These are phyloP conservation scores for Papilio aristodemus DNA, from an alignment of 1,140 invertebrate genomes.

Conservation along the genomic window DNA sequence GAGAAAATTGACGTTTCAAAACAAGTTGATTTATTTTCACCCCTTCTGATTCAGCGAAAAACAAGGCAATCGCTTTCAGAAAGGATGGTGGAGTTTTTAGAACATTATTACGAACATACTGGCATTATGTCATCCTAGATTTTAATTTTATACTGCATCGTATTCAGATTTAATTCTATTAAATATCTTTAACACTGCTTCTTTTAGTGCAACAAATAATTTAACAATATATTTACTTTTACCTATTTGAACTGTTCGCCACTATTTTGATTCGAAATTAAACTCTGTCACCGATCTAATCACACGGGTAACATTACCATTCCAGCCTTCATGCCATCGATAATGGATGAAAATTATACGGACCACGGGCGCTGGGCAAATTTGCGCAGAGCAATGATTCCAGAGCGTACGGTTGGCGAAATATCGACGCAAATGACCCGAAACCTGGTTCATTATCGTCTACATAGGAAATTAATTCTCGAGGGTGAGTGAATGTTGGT, in stretches of 20 bases:
- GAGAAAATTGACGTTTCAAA: conserved; percentile 34
- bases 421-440: conserved; percentile 62
- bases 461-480: conserved; percentile 64
- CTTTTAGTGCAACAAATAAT: too few relatives aligned
- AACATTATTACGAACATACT: neutral
- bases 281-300: neutral
- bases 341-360: conserved; percentile 28
- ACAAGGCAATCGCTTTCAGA: conserved; percentile 28
- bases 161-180: too few relatives aligned
- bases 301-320: conserved; percentile 4
- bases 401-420: conserved; percentile 45
- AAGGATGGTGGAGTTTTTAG: neutral
- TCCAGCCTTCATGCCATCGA: neutral
- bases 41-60: conserved; percentile 43
- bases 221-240: neutral
- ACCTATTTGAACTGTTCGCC: neutral
- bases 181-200: too few relatives aligned
- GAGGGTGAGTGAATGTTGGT: conserved; percentile 47
- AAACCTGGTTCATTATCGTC: conserved; percentile 59
- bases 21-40: conserved; percentile 39
- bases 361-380: conserved; percentile 40
- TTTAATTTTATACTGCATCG: too few relatives aligned
- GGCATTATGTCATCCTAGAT: too few relatives aligned
- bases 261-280: conserved; percentile 11
- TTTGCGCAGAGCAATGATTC: conserved; percentile 55